Conservation (phyloP, 30 jellyfish, hydroid and myxozoan genomes). For the Turritopsis dohrnii region DNA sequence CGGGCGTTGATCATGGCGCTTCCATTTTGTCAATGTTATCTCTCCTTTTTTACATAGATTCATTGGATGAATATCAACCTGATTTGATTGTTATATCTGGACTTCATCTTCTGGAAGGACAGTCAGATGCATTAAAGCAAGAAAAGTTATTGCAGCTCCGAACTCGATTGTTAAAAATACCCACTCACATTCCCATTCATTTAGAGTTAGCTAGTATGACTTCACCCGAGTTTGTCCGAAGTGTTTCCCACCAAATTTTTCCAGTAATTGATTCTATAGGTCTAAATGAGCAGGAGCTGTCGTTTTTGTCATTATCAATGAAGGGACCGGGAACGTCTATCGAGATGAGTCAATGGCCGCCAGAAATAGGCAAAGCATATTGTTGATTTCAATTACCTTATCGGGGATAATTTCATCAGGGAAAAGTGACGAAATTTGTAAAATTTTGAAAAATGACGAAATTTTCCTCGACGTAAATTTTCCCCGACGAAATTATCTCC, state of each 20-base stretch:
- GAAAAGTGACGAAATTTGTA: no score
- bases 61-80: constrained; percentile 51
- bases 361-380: constrained; percentile 97
- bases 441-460: no score
- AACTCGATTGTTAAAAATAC: constrained; percentile 22
- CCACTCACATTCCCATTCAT: constrained; percentile 47
- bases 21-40: neutral
- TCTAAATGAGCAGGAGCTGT: constrained; percentile 76
- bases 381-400: no score
- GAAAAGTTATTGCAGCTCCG: constrained; percentile 46
- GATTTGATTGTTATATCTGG: constrained; percentile 81
- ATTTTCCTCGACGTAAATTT: no score
- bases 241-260: constrained; percentile 33
- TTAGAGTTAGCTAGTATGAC: constrained; percentile 88
- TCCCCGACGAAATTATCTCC: no score
- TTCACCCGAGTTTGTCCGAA: constrained; percentile 29
- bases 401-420: no score
- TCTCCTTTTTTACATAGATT: constrained; percentile 25
- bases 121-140: constrained; percentile 29
- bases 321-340: constrained; percentile 64
- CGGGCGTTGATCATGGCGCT: no score
- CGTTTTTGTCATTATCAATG: constrained; percentile 57
- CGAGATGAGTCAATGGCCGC: constrained; percentile 86
- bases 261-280: constrained; percentile 84
- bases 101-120: constrained; percentile 71